phyloP scores from a whole-genome alignment of 2,888 invertebrate genomes.

The Zhengitettix transpicula region DNA sequence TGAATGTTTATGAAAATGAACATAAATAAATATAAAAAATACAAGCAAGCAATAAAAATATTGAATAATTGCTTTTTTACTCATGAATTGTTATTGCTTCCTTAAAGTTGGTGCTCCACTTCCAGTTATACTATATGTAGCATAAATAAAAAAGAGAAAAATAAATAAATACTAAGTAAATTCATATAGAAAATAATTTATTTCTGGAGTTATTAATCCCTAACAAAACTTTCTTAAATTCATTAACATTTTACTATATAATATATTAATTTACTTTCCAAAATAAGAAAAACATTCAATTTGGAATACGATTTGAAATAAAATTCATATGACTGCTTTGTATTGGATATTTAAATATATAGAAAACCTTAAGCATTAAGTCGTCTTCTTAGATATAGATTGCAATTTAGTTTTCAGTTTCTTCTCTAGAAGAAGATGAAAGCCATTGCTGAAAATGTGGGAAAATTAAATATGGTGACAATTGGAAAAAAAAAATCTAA shows the following conservation, averaged over 20 bases:
- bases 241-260: neutral
- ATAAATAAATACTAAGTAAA: neutral
- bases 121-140: slow-evolving; percentile 65
- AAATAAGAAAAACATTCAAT: neutral
- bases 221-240: neutral
- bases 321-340: too few species aligned
- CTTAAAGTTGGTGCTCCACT: slow-evolving; percentile 93
- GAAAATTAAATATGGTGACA: too few species aligned
- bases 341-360: too few species aligned
- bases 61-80: slow-evolving; percentile 33
- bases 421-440: too few species aligned
- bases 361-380: too few species aligned
- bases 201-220: too few species aligned
- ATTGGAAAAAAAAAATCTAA: too few species aligned
- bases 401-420: too few species aligned
- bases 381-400: too few species aligned
- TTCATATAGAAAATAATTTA: too few species aligned
- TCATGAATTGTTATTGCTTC: slow-evolving; percentile 82
- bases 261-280: neutral
- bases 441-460: too few species aligned
- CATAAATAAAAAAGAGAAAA: neutral
- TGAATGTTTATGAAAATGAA: neutral
- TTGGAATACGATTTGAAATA: too few species aligned
- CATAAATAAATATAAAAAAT: neutral
- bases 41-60: slow-evolving; percentile 13